Conservation (phyloP, 2,888 invertebrate species). For the Liodrosophila aerea region DNA sequence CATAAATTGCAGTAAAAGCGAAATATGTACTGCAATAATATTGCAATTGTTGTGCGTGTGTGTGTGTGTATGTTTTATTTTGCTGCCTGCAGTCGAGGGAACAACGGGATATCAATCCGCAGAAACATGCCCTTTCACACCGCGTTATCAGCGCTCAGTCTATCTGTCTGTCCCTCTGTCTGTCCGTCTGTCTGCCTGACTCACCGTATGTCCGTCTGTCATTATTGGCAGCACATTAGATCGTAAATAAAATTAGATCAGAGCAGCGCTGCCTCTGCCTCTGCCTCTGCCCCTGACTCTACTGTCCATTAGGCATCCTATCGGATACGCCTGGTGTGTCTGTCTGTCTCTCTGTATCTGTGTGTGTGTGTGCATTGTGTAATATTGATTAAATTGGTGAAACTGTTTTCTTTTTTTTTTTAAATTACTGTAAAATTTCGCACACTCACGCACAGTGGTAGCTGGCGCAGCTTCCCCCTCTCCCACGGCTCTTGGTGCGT, state of each 20-base stretch:
- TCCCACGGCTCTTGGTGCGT: neutral
- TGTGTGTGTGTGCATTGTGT: conserved; percentile 62
- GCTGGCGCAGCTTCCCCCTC: conserved; percentile 15
- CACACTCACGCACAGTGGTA: conserved; percentile 64
- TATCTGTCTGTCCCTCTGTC: conserved; percentile 9
- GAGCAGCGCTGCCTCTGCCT: conserved; percentile 42
- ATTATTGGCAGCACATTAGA: conserved; percentile 70
- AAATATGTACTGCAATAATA: conserved; percentile 25
- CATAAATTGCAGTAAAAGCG: conserved; percentile 59
- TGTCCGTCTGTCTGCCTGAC: neutral
- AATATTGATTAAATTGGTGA: conserved; percentile 81
- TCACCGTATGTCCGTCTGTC: conserved; percentile 26
- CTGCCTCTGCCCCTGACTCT: conserved; percentile 45
- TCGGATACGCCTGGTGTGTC: conserved; percentile 70
- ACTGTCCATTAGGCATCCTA: conserved; percentile 71
- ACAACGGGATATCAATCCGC: conserved; percentile 81
- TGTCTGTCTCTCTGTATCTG: conserved; percentile 30
- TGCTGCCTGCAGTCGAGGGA: conserved; percentile 28
- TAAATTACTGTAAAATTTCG: conserved; percentile 81
- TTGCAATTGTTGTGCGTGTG: conserved; percentile 33
- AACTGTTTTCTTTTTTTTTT: conserved; percentile 61
- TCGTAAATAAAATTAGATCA: conserved; percentile 80
- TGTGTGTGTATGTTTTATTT: conserved; percentile 12
- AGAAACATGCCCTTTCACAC: conserved; percentile 82
- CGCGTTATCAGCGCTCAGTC: conserved; percentile 62